Evolutionary conservation across 2,888 invertebrate species (phyloP).

Genomic region (Cephus pygmeus): DNA sequence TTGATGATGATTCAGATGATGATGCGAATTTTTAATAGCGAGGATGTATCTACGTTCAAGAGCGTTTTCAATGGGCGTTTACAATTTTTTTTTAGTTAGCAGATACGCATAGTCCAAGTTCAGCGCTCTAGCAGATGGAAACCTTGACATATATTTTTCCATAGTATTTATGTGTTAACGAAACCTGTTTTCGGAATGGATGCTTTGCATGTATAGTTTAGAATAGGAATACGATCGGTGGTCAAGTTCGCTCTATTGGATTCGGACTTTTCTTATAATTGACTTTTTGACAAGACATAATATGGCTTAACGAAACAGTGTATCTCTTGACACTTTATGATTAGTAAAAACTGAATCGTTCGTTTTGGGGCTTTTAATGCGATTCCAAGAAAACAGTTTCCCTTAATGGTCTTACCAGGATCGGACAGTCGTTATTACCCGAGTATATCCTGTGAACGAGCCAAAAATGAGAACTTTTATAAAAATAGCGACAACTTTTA

Average conservation of each 20-base stretch:
- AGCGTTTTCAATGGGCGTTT: background rate
- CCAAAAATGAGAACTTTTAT: background rate
- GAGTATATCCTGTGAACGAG: background rate
- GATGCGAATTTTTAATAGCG: background rate
- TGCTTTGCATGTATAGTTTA: background rate
- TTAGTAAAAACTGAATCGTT: background rate
- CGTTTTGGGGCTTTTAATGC: background rate
- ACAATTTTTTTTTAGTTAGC: background rate
- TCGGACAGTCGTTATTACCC: background rate
- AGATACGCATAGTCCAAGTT: background rate
- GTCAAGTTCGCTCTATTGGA: background rate
- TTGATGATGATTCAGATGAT: background rate
- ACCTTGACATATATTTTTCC: background rate
- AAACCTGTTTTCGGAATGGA: background rate
- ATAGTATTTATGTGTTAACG: background rate
- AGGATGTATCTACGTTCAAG: background rate
- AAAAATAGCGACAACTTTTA: background rate
- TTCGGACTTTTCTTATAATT: background rate
- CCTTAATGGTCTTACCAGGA: background rate
- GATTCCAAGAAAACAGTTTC: background rate
- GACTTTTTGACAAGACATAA: background rate
- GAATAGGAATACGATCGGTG: background rate
- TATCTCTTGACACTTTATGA: background rate
- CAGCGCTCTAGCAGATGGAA: background rate
- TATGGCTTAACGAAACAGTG: background rate